These are phyloP conservation scores for Philhelius pedissequus DNA, from an alignment of 2,888 invertebrate species.

Conservation along the genomic window DNA sequence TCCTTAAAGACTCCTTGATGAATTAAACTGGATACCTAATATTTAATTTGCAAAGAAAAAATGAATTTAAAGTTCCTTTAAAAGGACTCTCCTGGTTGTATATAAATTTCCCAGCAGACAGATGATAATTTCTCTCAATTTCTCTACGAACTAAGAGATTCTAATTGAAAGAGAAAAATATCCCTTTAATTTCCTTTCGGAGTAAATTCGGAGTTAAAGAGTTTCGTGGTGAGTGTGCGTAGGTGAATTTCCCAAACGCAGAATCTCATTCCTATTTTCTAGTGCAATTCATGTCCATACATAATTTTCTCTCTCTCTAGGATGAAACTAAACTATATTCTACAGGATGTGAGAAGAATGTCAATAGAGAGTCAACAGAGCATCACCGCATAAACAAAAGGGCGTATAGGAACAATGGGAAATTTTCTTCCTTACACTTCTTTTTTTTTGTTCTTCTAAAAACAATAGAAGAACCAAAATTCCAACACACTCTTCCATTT, in stretches of 20 bases:
- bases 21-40: slow-evolving; percentile 33
- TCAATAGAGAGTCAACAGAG: slow-evolving; percentile 66
- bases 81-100: background rate
- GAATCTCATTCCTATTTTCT: background rate
- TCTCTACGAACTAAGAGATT: background rate
- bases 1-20: slow-evolving; percentile 44
- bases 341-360: slow-evolving; percentile 57
- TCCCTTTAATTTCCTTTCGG: slow-evolving; percentile 63
- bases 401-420: slow-evolving; percentile 67
- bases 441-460: background rate
- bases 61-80: slow-evolving; percentile 8
- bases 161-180: slow-evolving; percentile 50
- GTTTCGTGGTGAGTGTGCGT: slow-evolving; percentile 58
- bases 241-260: background rate
- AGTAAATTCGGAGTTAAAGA: slow-evolving; percentile 62
- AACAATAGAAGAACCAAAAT: slow-evolving; percentile 21
- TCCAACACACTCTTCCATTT: slow-evolving; percentile 13
- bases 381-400: slow-evolving; percentile 68
- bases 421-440: slow-evolving; percentile 26
- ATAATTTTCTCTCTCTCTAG: background rate
- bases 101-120: slow-evolving; percentile 1
- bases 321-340: background rate
- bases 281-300: background rate
- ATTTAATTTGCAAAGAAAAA: slow-evolving; percentile 31
- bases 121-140: background rate